Evolutionary conservation across 2,113 vertebrate genomes (phyloP), one percentile per base, ranked within the genome.

Genomic region (Seriola dumerili): DNA sequence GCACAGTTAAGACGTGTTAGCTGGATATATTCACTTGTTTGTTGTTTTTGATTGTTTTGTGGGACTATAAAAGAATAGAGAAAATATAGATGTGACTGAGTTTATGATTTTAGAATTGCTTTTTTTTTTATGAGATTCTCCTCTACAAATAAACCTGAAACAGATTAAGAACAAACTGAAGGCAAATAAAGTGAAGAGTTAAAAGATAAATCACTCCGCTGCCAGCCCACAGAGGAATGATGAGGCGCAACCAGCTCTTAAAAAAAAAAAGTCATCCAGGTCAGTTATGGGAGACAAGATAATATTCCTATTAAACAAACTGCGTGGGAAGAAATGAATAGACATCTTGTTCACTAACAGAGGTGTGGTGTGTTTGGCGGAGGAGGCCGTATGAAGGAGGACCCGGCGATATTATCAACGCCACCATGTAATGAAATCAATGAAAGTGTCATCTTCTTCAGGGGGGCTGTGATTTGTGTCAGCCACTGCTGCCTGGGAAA

Each of bases 361-460:
- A 3, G 29, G 32, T 63, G 71, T 13, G 21, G 52, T 54, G 63
- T 38, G 21, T 73, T 68, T 59, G 80, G 61, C 63, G 57, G 78
- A 44, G 66, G 67, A 76, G 88, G 66, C 85, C 1, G 25, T 8
- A 55, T 50, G 83, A 85, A 61, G 88, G 83, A 81, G 83, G 68
- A 68, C 68, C 55, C 29, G 63, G 81, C 40, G 91, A 91, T 90
- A 88, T 84, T 88, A 92, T 92, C 84, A 83, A 78, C 52, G 72
- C 71, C 70, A 29, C 63, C 5, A 75, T 67, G 78, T 90, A 91
- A 91, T 91, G 87, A 88, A 94, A 91, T 94, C 89, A 80, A 88
- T 93, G 85, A 82, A 87, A 82, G 84, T 88, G 83, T 84, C 76
- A 75, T 82, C 78, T 65, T 77, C 81, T 73, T 59, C 36, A 6